Base-by-base conservation (phyloP, 2,888 invertebrate genomes). In the Empis livida region DNA sequence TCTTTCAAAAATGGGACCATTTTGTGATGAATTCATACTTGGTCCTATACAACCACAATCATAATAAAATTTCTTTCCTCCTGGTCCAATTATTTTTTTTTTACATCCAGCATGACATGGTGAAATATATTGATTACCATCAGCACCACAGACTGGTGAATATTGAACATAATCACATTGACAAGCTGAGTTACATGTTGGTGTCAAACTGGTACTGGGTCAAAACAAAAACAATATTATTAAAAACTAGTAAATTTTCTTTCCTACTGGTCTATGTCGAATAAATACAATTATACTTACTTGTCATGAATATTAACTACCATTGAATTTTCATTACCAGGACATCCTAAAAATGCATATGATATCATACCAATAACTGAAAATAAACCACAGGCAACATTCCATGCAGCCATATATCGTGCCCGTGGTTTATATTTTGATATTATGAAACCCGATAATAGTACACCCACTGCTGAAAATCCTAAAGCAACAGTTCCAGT, bases 81-180 rank as follows among this genome's bases (percentile, higher is more conserved):
- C 71, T 5, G 57, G 27, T 0, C 60, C 59, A 10, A 61, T 59
- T 38, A 66, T 60, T 52, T 71, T 65, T 20, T 65, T 64, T 44
- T 66, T 73, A 60, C 86, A 87, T 6, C 88, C 87, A 16, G 87
- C 87, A 61, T 85, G 84, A 60, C 88, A 88, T 6, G 87, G 81
- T 0, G 84, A 85, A 55, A 85, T 86, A 60, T 78, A 87, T 3
- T 81, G 80, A 54, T 76, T 73, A 1, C 76, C 75, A 51, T 77
- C 76, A 51, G 76, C 73, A 5, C 79, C 77, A 59, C 84, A 85
- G 0, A 86, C 80, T 0, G 85, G 84, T 44, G 82, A 80, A 59
- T 82, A 85, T 52, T 80, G 78, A 17, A 80, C 79, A 57, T 78
- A 80, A 55, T 80, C 79, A 62, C 84, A 85, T 51, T 75, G 68